Base-by-base conservation (phyloP, 2,888 invertebrate genomes). In the Lamellibrachia satsuma region DNA sequence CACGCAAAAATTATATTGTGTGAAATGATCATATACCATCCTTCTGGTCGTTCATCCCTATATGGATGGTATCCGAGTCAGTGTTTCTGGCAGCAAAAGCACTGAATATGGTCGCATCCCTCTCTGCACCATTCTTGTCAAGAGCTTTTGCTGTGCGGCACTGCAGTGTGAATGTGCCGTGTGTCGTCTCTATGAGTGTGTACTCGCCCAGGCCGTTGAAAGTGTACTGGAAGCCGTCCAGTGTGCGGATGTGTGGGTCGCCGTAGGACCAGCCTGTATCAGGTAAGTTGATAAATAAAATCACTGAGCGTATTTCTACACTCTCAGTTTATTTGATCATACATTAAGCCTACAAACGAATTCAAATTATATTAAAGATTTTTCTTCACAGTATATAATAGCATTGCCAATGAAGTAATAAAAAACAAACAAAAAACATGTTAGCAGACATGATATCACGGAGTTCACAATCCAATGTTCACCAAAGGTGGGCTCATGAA, bases 71-170 rank as follows among this genome's bases (percentile, higher is more conserved):
- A 22, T 75, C 75, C 75, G 75, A 75, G 75, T 75, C 75, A 75
- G 15, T n/a, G 22, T 75, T n/a, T 75, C n/a, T 75, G 22, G 75
- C 75, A 75, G 75, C 75, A 75, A 75, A 75, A 75, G 93, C 94
- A 15, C 92, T 93, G 52, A 94, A 94, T 2, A 94, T 92, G 11
- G 94, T 94, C 4, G 94, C 75, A n/a, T 75, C 75, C 22, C 75
- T 75, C n/a, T 75, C 75, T 22, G 22, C 75, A 75, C 75, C 75
- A 1, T 75, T n/a, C 75, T 75, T 75, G n/a, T 75, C 75, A 75
- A 75, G 15, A 6, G 75, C 75, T 75, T 75, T 75, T n/a, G 75
- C 75, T 1, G 75, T 75, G 75, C 75, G 75, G 75, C 75, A 15
- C 75, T 75, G 75, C 22, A 75, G 75, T 75, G 75, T 75, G 75